Base-by-base conservation (phyloP, 2,113 vertebrate genomes). In the Pachypanchax playfairii region DNA sequence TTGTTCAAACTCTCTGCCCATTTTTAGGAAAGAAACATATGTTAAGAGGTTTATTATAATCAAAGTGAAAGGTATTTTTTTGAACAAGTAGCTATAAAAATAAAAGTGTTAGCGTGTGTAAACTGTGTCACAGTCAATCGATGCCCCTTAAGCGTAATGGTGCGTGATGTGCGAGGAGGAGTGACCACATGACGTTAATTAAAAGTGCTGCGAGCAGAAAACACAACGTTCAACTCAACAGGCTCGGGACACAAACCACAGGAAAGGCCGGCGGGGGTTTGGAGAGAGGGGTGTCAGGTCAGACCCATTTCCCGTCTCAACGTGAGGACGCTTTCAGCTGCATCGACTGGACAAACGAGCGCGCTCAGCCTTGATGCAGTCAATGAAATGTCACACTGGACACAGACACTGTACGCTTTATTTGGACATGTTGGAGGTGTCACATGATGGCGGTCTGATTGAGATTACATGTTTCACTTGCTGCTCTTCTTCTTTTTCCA, bases 111-210 rank as follows among this genome's bases (percentile, higher is more conserved):
- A 83, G 59, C 65, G 68, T 70, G 47, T 72, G 55, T 64, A 76
- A 77, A 81, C 71, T 63, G 58, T 77, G 82, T 83, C 82, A 70
- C 75, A 73, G 77, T 85, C 77, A 65, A 82, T 91, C 89, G 74
- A 79, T 85, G 68, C 89, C 85, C 89, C 73, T 72, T 89, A 85
- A 87, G 87, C 79, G 75, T 89, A 90, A 90, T 87, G 77, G 80
- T 83, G 87, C 88, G 70, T 91, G 85, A 79, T 88, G 88, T 75
- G 75, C 66, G 82, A 73, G 83, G 75, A 72, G 53, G 75, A 73
- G 51, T 85, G 86, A 80, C 86, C 90, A 84, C 87, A 85, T 89
- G 87, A 81, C 56, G 70, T 69, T 90, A 92, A 92, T 91, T 92
- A 91, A 92, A 89, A 82, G 86, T 55, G 76, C 80, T 86, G 87